Evolutionary conservation across 2,797 vertebrate species (phyloP), one percentile per base, ranked within the genome.

Genomic region (Ptychadena robeensis): DNA sequence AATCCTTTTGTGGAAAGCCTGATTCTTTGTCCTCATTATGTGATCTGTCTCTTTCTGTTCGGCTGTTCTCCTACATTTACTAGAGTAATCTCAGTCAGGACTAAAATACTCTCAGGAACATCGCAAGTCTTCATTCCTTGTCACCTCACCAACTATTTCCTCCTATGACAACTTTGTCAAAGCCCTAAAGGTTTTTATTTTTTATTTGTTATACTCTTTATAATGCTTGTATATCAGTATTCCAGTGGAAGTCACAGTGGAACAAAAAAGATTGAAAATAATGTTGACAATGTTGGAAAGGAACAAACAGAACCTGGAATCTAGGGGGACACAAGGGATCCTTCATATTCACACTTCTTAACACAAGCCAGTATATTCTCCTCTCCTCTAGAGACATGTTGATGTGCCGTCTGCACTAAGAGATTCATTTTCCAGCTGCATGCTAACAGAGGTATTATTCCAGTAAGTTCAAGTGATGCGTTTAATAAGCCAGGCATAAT

Each of bases 401-500:
- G 48, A 35, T 92, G 82, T 86, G 78, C 87, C 83, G 85, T 79
- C 81, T 87, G 84, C 15, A 81, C 85, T 61, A 90, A 86, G 87
- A 90, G 88, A 92, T 92, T 90, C 93, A 92, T 92, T 89, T 85
- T 67, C 76, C 88, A 87, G 87, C 85, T 86, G 86, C 86, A 87
- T 89, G 88, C 91, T 91, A 92, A 92, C 91, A 85, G 88, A 11
- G 12, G 76, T 86, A 80, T 86, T 78, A 88, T 79, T 3, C 81
- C 88, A 82, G 73, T 71, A 77, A 73, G 86, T 86, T 92, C 87
- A 88, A 90, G 90, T 90, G 92, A 92, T 86, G 59, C 69, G 22
- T 71, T 65, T 73, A 64, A 15, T 79, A 57, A 68, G 15, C n/a
- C 64, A 61, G n/a, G 2, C 9, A 76, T 38, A 31, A 18, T 38